Evolutionary conservation across 2,113 vertebrate species (phyloP).

Genomic region (Lophochroa leadbeateri): DNA sequence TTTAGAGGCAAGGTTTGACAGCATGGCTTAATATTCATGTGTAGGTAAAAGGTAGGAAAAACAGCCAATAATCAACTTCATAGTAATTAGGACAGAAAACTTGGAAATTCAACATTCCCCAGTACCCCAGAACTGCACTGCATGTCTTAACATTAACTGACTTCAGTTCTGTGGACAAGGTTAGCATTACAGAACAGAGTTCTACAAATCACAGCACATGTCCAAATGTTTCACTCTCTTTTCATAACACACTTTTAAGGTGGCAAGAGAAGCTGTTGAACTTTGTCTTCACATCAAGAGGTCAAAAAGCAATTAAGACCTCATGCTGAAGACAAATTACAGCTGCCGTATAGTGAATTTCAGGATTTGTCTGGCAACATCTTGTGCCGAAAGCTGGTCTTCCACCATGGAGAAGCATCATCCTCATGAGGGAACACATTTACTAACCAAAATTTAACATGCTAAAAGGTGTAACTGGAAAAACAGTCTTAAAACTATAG

Average conservation of each 20-base stretch:
- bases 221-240: neutral
- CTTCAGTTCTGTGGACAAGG: neutral
- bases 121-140: neutral
- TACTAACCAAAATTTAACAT: neutral
- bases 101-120: neutral
- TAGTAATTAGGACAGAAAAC: neutral
- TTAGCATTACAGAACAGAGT: neutral
- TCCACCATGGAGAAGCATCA: neutral
- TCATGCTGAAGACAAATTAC: neutral
- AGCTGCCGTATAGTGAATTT: neutral
- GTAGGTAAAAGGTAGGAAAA: neutral
- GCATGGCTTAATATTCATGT: neutral
- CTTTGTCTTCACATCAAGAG: neutral
- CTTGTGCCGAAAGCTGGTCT: neutral
- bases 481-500: neutral
- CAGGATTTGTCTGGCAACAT: neutral
- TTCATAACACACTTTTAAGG: neutral
- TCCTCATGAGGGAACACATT: neutral
- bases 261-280: neutral
- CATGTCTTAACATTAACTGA: neutral
- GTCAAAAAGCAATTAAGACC: neutral
- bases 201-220: neutral
- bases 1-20: neutral
- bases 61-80: neutral
- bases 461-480: neutral